Evolutionary conservation across 2,797 vertebrate genomes (phyloP).

Genomic region (Pogoniulus pusillus): DNA sequence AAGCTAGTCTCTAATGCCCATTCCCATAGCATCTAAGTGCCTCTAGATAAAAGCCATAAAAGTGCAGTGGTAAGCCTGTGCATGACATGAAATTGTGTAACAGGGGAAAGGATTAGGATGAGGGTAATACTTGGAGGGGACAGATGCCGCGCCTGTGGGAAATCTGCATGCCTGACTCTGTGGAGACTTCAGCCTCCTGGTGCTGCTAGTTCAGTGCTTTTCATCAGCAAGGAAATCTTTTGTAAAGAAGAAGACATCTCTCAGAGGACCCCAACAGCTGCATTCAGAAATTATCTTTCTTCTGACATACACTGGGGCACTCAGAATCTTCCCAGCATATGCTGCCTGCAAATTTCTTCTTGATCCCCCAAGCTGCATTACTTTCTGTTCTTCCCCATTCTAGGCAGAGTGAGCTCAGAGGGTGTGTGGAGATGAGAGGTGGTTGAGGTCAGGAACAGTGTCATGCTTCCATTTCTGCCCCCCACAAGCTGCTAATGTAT

Average conservation of each 20-base stretch:
- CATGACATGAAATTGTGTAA: background rate
- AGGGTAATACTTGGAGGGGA: background rate
- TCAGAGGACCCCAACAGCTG: background rate
- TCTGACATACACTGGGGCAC: background rate
- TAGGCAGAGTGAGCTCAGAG: background rate
- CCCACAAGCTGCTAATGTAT: background rate
- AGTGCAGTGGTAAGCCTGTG: conserved; percentile 6
- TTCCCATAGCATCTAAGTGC: conserved; percentile 31
- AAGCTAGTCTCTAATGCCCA: conserved; percentile 37
- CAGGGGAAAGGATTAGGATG: background rate
- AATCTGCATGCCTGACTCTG: background rate
- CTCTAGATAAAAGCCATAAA: conserved; percentile 41
- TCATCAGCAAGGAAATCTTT: background rate
- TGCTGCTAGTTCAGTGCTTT: background rate
- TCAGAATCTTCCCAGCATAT: background rate
- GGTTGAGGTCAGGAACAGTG: background rate
- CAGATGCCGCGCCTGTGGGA: background rate
- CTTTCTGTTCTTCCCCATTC: background rate
- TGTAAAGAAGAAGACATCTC: background rate
- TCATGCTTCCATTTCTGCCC: background rate
- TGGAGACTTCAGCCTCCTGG: background rate
- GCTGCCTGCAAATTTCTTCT: background rate
- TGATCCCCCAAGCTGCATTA: background rate
- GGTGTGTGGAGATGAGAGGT: background rate
- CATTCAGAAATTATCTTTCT: background rate